Evolutionary conservation across 2,797 vertebrate species (phyloP), one percentile per base, ranked within the genome.

Genomic region (Salarias fasciatus): DNA sequence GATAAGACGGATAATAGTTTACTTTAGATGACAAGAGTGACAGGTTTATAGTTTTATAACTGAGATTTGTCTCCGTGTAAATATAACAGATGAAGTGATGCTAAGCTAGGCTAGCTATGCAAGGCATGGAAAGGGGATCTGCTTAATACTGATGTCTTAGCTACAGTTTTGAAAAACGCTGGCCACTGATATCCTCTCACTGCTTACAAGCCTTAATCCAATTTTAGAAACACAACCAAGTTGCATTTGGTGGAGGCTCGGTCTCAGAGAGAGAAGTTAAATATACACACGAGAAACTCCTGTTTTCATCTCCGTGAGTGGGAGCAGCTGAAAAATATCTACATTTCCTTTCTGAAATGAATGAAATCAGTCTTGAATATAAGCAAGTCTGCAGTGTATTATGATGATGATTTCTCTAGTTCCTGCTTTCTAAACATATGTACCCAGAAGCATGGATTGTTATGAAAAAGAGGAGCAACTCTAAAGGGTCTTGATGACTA

Each of bases 181-280:
- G 43, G 77, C 47, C 72, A 76, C 77, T 69, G 76, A 89, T 91
- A 92, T 90, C 86, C 77, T 69, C 72, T 90, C 86, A 54, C 85
- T 92, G 91, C 89, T 91, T 91, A 88, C 85, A 45, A 84, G 91
- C 44, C 80, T 64, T 58, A 85, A 87, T 92, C 89, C 88, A 91
- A 89, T 91, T 92, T 92, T 92, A 92, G 91, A 89, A 86, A 62
- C 84, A 82, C 58, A 64, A 77, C 79, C 73, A 63, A 85, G 83
- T 69, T 61, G 56, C 60, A 53, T 89, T 90, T 89, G 79, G 49
- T 70, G 72, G 72, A 80, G 79, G 72, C 72, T 61, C 44, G 54
- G 44, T 60, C 72, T 75, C 69, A 58, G 48, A 59, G 57, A 48
- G 55, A 63, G 41, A 53, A 64, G 84, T 78, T 84, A 69, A 67